Conservation (phyloP, 1,140 invertebrate genomes). For the Aphidius ervi region DNA sequence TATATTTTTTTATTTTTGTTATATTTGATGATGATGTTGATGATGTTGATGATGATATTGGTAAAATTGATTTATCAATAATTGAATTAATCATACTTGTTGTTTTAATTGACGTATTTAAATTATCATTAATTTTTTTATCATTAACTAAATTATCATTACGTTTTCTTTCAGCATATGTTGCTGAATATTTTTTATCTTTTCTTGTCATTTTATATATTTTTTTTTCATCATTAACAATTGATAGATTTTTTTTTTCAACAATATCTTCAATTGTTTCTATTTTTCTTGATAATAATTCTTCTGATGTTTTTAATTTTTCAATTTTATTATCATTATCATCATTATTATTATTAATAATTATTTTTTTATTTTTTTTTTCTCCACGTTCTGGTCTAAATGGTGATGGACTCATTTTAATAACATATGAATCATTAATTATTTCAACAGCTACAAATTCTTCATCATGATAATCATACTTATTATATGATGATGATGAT, state of each 20-base stretch:
- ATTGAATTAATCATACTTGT: neutral
- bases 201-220: conserved; percentile 44
- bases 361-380: neutral
- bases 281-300: neutral
- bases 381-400: conserved; percentile 39
- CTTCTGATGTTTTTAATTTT: neutral
- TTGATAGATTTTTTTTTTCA: conserved; percentile 36
- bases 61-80: no score
- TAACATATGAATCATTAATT: conserved; percentile 36
- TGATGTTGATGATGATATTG: no score
- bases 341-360: neutral
- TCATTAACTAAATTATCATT: conserved; percentile 22
- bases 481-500: no score
- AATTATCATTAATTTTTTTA: conserved; percentile 15
- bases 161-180: conserved; percentile 41
- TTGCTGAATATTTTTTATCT: conserved; percentile 48
- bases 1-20: conserved; percentile 16
- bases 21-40: neutral
- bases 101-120: conserved; percentile 12
- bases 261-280: neutral
- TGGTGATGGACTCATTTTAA: conserved; percentile 42
- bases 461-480: conserved; percentile 28
- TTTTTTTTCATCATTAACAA: conserved; percentile 31
- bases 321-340: neutral
- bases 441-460: conserved; percentile 46